Evolutionary conservation across 2,113 vertebrate genomes (phyloP), one percentile per base, ranked within the genome.

Genomic region (Panthera uncia): DNA sequence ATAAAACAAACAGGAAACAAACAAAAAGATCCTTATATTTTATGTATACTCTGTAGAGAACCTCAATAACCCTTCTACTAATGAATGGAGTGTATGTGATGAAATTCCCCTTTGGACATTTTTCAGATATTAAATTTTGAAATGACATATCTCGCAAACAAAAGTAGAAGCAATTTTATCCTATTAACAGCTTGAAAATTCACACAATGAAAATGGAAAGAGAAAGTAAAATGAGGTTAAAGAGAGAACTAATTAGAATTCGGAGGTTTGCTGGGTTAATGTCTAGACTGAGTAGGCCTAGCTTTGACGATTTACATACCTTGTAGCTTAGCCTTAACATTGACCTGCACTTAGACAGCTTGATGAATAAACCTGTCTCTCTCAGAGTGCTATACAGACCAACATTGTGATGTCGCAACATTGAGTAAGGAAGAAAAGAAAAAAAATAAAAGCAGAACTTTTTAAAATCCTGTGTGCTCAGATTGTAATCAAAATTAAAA

Each of bases 41-140:
- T 91, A n/a, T 14, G 48, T 89, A 45, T 25, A 25, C 55, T 84
- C 13, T 95, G 50, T 33, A 91, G 57, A 96, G 73, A 91, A 94
- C 52, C 76, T 95, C 93, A 93, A 27, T 96, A 95, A 97, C 41
- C 52, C 89, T 97, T 94, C 50, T 91, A 11, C 80, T 98, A 96
- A 97, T 96, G 94, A 98, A 74, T 94, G 29, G 57, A 89, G 63
- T 89, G 23, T 66, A 86, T 91, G 94, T 96, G 89, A 89, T 97
- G 91, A 96, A 97, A 96, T 97, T 86, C 29, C 96, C 88, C 93
- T 96, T 97, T 97, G 95, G 95, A 97, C 48, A 95, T 97, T 96
- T 98, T 96, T 97, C 85, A 94, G 81, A 97, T 98, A 97, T 97
- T 98, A 97, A 94, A 97, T 96, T 98, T 95, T 96, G 73, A 97